These are phyloP conservation scores for Eurytoma adleriae DNA, from an alignment of 2,888 invertebrate species.

Conservation along the genomic window DNA sequence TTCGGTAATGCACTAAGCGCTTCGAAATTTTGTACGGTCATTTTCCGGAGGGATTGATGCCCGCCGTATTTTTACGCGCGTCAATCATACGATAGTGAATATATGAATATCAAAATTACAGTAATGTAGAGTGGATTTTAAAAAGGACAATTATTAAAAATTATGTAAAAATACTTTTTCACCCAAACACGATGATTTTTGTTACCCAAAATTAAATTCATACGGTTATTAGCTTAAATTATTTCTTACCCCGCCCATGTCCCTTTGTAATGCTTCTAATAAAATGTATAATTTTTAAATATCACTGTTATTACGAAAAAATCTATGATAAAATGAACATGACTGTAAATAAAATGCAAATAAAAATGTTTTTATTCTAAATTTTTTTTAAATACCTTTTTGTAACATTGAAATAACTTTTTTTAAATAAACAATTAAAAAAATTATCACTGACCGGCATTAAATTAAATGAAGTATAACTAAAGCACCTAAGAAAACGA, in stretches of 20 bases:
- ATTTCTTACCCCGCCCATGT: too few species aligned
- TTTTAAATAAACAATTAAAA: too few species aligned
- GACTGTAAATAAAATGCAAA: too few species aligned
- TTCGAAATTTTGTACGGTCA: conserved; percentile 4
- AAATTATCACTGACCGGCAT: too few species aligned
- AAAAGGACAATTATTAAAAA: neutral
- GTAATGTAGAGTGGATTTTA: neutral
- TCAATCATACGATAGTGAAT: neutral
- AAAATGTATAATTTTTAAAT: neutral
- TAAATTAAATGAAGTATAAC: neutral
- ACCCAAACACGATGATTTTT: neutral
- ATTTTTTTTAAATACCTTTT: too few species aligned
- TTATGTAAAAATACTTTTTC: neutral
- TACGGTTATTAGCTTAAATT: too few species aligned
- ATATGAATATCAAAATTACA: neutral
- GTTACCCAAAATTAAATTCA: neutral
- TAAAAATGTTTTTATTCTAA: too few species aligned
- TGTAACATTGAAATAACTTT: too few species aligned
- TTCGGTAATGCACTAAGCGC: neutral
- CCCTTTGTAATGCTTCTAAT: too few species aligned
- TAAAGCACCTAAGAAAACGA: neutral
- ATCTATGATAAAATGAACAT: too few species aligned
- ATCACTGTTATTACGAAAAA: neutral
- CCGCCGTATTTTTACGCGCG: neutral
- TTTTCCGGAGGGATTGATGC: neutral